Base-by-base conservation (phyloP, 1,140 invertebrate species). In the Nixonia krombeini region DNA sequence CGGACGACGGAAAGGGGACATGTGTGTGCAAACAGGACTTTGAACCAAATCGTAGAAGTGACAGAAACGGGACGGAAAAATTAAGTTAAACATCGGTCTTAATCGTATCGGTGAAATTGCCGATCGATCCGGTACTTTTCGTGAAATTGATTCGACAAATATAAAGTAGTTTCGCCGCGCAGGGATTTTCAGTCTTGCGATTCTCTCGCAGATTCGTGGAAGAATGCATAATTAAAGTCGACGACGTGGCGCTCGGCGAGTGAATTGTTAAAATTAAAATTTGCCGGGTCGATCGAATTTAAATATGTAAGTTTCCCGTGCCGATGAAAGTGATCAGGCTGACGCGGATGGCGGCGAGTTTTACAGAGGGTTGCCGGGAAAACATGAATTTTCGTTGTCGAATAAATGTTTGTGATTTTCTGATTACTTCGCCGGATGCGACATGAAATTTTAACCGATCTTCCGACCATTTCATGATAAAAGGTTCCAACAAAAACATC, bases 211-310 rank as follows among this genome's bases (percentile, higher is more conserved):
- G 53, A 58, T 33, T 68, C 51, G 47, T 38, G 35, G 46, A 62
- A 53, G 65, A 63, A 63, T 69, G 58, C 53, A 58, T 69, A 69
- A 69, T 69, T 57, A 63, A 69, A 41, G 38, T 57, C 33, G 37
- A 8, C 10, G 10, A 25, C 21, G 41, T 12, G 51, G 23, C 12
- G 28, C 37, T 17, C 37, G 12, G 6, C 55, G 28, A 49, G 38
- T 35, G 47, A 57, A 58, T 50, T 44, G 55, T 55, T 58, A 29
- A 44, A 69, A 59, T 63, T 63, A 69, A 69, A 63, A 63, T 52
- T 69, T 55, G 47, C 15, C 10, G 29, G 35, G 53, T 53, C 49
- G 49, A 59, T 63, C 49, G 53, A 41, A 59, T 63, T 62, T 69
- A 38, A 68, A 58, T 69, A 58, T 49, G 12, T 49, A 63, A 63